A percentile compares a stretch with the other conserved stretches of the same genome.
Evolutionary conservation across 2,797 vertebrate genomes (phyloP).

Genomic region (Spinus pinus): DNA sequence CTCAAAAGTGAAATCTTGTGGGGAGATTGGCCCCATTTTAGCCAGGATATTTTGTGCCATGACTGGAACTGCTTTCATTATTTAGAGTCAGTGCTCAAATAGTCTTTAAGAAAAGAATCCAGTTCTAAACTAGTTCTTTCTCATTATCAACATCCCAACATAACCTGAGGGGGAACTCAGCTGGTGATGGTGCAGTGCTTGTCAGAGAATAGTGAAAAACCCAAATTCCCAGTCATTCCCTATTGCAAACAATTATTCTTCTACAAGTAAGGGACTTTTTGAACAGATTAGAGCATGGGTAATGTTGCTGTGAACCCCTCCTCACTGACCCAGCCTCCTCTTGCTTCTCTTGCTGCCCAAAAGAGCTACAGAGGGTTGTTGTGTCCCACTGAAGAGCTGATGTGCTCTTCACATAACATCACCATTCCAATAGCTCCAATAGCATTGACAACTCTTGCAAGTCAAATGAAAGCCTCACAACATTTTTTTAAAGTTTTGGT

Average conservation of each 20-base stretch:
- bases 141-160: background rate
- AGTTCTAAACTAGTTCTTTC: background rate
- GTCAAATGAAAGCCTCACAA: background rate
- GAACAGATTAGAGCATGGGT: background rate
- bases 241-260: background rate
- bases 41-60: background rate
- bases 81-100: background rate
- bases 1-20: background rate
- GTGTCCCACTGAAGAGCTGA: background rate
- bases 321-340: background rate
- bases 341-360: background rate
- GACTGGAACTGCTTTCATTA: background rate
- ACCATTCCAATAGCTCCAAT: background rate
- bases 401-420: background rate
- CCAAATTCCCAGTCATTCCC: background rate
- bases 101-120: background rate
- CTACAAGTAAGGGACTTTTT: background rate
- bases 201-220: background rate
- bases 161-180: background rate
- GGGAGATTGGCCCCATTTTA: background rate
- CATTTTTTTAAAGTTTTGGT: background rate
- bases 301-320: background rate
- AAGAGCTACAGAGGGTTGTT: background rate
- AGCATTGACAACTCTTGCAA: background rate
- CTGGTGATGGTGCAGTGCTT: accelerated